Base-by-base conservation (phyloP, 2,113 vertebrate genomes). In the Larimichthys crocea region DNA sequence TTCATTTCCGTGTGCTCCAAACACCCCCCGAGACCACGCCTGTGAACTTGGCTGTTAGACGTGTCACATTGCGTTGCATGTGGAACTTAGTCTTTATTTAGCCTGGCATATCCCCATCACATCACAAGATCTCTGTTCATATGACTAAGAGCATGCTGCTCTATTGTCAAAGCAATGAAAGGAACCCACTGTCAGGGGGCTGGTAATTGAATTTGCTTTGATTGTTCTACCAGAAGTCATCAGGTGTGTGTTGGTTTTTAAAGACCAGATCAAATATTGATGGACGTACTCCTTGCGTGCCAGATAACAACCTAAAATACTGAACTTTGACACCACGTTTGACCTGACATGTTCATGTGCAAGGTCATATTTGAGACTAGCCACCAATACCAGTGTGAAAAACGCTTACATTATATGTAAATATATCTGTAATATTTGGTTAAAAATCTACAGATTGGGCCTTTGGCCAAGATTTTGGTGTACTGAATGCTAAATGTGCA, bases 121-220 rank as follows among this genome's bases (percentile, higher is more conserved):
- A n/a, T 92, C 90, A 90, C 86, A 89, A 90, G 91, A 83, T 88
- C 82, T 49, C 5, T 1, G 79, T 84, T 86, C 88, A 78, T 90
- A 90, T 91, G 86, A 92, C 88, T 72, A 6, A 64, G 52, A 74
- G 62, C 69, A 69, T 44, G 89, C 82, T 79, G 86, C 70, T 81
- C 76, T 88, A 85, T 91, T 90, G 91, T 88, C 70, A 69, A 61
- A 55, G 52, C 24, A 42, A 72, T 86, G 83, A 90, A 89, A 89
- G 86, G 52, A 79, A 31, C 73, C 35, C 84, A 66, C 76, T 91
- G 86, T 89, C 56, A 49, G 59, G 20, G 49, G 12, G 17, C 53
- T 66, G 53, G 60, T 79, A 86, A 82, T 73, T 89, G 65, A 16
- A 82, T 82, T 73, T 55, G 57, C 55, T 78, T 75, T 82, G 78